Base-by-base conservation (phyloP, 2,888 invertebrate genomes). In the Buathra laborator region DNA sequence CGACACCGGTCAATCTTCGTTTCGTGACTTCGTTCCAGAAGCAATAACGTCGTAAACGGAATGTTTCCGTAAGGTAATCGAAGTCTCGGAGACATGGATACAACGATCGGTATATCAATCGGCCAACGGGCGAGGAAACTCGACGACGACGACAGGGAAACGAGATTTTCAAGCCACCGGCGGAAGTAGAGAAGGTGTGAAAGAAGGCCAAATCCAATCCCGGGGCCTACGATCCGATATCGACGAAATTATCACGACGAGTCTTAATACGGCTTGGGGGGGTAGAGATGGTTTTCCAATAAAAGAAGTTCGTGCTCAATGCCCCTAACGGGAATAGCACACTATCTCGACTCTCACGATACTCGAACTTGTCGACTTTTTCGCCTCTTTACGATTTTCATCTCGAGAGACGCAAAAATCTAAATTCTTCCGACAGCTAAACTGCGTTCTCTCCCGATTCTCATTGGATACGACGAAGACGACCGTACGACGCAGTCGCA, bases 251-350 rank as follows among this genome's bases (percentile, higher is more conserved):
- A 81, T 77, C 71, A 72, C 77, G 70, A 71, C 64, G 66, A 43
- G 44, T 74, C 72, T 80, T 77, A 77, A 84, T 81, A 72, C 51
- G 62, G 32, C 71, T 81, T 68, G 32, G 76, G 79, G 79, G n/a
- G 66, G 29, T 12, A 56, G 56, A 56, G 84, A 81, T 84, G 80
- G 80, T 84, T 81, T 84, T 84, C 81, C 84, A 71, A 84, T 84
- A 81, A 56, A 56, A 67, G 59, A 72, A 68, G 67, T 77, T 84
- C 72, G 62, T 62, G 59, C 70, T 37, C 66, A 29, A 46, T 66
- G 67, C 72, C 19, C 44, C 32, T 62, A 68, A 59, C 19, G 53
- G 53, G 16, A 9, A 53, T 53, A 16, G 19, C 16, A 24, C 46
- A 6, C 68, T 16, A 5, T 43, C 12, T 46, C 19, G 19, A 19